Evolutionary conservation across 2,888 invertebrate genomes (phyloP), one percentile per base, ranked within the genome.

Genomic region (Shargacucullia verbasci): DNA sequence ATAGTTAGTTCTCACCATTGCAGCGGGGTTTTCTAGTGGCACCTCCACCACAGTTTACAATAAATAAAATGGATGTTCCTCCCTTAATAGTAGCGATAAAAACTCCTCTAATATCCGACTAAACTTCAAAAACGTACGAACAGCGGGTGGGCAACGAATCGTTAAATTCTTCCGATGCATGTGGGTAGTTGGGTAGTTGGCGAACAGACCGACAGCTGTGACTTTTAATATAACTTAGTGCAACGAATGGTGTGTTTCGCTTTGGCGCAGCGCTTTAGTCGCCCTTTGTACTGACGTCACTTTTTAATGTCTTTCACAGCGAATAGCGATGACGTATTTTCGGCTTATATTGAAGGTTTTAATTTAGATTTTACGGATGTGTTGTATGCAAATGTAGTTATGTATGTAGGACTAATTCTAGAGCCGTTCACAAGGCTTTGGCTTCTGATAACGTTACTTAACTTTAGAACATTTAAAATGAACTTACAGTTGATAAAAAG

Each of bases 151-250:
- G 25, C 14, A 40, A 41, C 27, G 59, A 73, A 58, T 65, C 65
- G 31, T 49, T 45, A 31, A 58, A 73, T 58, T 55, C 48, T 39
- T 15, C 38, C 44, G 29, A 60, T 56, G 53, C 54, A 50, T 57
- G 53, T 29, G 41, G 15, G 39, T 35, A 37, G 60, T 40, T 29
- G 41, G 15, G 39, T 35, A 37, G 60, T 40, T 45, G 20, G 35
- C 20, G 37, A 13, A 5, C n/a, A 13, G 14, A 27, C 27, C 56
- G 64, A 35, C 76, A 74, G 70, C 70, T 78, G 78, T 5, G 41
- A 39, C 47, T 58, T 78, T 67, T 73, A 72, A 74, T 78, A 78
- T 58, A 74, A 74, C 68, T 58, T 67, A 58, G 56, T 59, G 64
- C 59, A 53, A 12, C 44, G 31, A 37, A 43, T 38, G 40, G 25